These are phyloP conservation scores for Pachypanchax playfairii DNA, from an alignment of 2,113 vertebrate species.

Conservation along the genomic window DNA sequence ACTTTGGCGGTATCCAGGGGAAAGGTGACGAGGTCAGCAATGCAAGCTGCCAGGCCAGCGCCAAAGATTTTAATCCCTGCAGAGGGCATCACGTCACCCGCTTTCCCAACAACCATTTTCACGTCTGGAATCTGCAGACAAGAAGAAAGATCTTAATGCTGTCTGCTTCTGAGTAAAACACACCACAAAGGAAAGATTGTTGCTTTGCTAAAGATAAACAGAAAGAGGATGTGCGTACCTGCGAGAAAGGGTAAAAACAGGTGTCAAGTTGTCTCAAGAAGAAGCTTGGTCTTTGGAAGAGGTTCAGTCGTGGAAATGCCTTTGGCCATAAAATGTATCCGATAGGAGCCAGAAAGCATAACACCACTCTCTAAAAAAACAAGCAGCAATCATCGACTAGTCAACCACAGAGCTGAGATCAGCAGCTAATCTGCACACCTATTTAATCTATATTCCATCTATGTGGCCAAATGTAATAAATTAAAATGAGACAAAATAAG, in stretches of 20 bases:
- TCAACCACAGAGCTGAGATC: background rate
- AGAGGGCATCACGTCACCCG: slow-evolving; percentile 83
- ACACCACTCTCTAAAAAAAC: slow-evolving; percentile 42
- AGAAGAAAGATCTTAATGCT: slow-evolving; percentile 25
- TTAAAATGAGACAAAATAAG: background rate
- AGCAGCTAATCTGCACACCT: background rate
- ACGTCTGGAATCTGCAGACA: slow-evolving; percentile 8
- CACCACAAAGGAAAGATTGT: slow-evolving; percentile 2
- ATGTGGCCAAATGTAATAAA: no score
- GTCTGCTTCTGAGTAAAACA: slow-evolving; percentile 12
- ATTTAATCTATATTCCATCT: background rate
- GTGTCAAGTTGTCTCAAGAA: slow-evolving; percentile 61
- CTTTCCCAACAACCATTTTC: slow-evolving; percentile 86
- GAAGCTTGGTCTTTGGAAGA: slow-evolving; percentile 21
- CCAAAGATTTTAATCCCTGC: slow-evolving; percentile 85
- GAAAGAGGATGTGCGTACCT: slow-evolving; percentile 23
- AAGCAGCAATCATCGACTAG: background rate
- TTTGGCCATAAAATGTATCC: slow-evolving; percentile 57
- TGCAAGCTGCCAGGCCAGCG: slow-evolving; percentile 87
- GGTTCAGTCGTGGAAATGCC: slow-evolving; percentile 34
- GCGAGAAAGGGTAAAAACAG: background rate
- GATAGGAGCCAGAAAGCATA: slow-evolving; percentile 47
- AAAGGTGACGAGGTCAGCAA: slow-evolving; percentile 90
- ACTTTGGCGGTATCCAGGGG: slow-evolving; percentile 91
- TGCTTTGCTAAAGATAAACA: background rate